phyloP scores from a whole-genome alignment of 2,888 invertebrate genomes.

The Gisinianus flammeolus region DNA sequence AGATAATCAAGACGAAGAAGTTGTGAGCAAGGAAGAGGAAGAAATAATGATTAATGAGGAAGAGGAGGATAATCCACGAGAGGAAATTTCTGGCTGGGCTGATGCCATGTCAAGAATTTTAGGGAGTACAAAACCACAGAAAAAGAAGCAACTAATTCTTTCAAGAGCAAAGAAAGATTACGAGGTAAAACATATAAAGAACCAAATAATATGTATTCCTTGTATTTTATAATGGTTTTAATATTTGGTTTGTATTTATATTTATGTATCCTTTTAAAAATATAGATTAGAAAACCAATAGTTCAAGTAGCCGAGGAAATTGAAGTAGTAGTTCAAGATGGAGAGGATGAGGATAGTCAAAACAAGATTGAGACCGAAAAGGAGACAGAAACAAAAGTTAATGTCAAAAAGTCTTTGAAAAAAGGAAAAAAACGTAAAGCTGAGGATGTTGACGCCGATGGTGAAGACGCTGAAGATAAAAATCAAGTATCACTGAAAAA shows the following conservation, averaged over 20 bases:
- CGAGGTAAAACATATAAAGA: conserved; percentile 50
- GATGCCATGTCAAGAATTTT: conserved; percentile 61
- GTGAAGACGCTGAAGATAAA: conserved; percentile 14
- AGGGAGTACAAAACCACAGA: conserved; percentile 56
- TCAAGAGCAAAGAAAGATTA: conserved; percentile 61
- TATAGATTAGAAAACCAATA: neutral
- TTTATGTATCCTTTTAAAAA: neutral
- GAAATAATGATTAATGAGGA: too few relatives aligned
- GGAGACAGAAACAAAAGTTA: neutral
- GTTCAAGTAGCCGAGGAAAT: conserved; percentile 26
- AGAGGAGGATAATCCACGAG: too few relatives aligned
- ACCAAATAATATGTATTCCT: too few relatives aligned
- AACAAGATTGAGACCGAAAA: conserved; percentile 1
- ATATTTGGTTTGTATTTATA: too few relatives aligned
- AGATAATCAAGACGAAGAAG: too few relatives aligned
- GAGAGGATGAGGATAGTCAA: conserved; percentile 22
- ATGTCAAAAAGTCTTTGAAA: conserved; percentile 13
- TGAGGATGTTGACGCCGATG: neutral
- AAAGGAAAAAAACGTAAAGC: conserved; percentile 9
- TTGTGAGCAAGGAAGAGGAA: too few relatives aligned
- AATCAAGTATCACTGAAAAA: conserved; percentile 41
- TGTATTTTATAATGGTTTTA: too few relatives aligned
- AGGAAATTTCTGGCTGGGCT: conserved; percentile 59
- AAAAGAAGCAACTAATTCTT: conserved; percentile 60
- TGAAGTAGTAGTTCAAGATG: conserved; percentile 34